A percentile compares a stretch with the other conserved stretches of the same genome.
These are phyloP conservation scores for Acanthochromis polyacanthus DNA, from an alignment of 2,113 vertebrate genomes.

Conservation along the genomic window DNA sequence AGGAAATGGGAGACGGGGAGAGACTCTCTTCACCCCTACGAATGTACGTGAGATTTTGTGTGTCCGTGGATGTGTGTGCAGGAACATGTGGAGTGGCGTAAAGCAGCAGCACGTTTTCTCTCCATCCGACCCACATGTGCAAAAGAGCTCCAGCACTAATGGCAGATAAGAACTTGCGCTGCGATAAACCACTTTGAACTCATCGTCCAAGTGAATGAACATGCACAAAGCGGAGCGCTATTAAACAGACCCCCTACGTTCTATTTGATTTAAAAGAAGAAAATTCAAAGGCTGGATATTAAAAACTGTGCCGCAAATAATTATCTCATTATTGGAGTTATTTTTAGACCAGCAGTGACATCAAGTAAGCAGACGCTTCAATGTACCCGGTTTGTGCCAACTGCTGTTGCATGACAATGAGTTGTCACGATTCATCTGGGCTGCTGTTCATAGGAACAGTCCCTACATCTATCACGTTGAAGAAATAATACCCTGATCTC, in stretches of 20 bases:
- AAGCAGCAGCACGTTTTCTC: slow-evolving; percentile 21
- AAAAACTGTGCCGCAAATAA: slow-evolving; percentile 21
- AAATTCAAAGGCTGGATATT: slow-evolving; percentile 24
- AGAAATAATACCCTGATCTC: slow-evolving; percentile 12
- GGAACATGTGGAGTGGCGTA: neutral
- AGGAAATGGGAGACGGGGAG: slow-evolving; percentile 58
- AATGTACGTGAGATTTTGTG: slow-evolving; percentile 35
- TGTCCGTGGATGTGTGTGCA: slow-evolving; percentile 18
- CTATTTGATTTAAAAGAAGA: slow-evolving; percentile 11
- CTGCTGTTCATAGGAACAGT: slow-evolving; percentile 4
- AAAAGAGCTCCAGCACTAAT: slow-evolving; percentile 4
- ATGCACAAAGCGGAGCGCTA: slow-evolving; percentile 12
- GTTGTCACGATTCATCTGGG: slow-evolving; percentile 6
- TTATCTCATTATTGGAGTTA: slow-evolving; percentile 34
- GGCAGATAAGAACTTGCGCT: slow-evolving; percentile 17
- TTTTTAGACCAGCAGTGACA: slow-evolving; percentile 28
- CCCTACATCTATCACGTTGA: slow-evolving; percentile 23
- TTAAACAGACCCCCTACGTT: slow-evolving; percentile 19
- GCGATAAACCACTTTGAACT: slow-evolving; percentile 40
- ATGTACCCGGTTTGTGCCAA: neutral
- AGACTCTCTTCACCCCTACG: slow-evolving; percentile 56
- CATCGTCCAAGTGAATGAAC: slow-evolving; percentile 4
- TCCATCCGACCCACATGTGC: neutral
- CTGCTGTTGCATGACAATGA: slow-evolving; percentile 13
- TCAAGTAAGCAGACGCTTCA: slow-evolving; percentile 11